A percentile compares a stretch with the other conserved stretches of the same genome.
Evolutionary conservation across 2,113 vertebrate species (phyloP).

Genomic region (Perca schrenkii): DNA sequence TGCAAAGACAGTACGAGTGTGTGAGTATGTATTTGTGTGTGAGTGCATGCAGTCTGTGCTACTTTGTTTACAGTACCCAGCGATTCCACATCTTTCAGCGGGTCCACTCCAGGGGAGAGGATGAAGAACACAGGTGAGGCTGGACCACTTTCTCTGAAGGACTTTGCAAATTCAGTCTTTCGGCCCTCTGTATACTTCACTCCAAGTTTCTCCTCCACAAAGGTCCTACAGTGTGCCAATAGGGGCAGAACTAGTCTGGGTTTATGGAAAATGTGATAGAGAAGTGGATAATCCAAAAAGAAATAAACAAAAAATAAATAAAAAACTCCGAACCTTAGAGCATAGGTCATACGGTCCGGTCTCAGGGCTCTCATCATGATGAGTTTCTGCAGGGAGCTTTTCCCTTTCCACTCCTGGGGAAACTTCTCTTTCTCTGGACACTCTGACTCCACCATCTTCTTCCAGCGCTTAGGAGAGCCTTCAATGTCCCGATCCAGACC

Average conservation of each 20-base stretch:
- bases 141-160: conserved; percentile 83
- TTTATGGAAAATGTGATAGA: background rate
- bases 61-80: conserved; percentile 67
- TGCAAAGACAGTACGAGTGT: background rate
- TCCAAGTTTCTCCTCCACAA: conserved; percentile 85
- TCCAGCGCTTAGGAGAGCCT: conserved; percentile 84
- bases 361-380: conserved; percentile 84
- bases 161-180: conserved; percentile 84
- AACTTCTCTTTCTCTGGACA: conserved; percentile 86
- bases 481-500: conserved; percentile 85
- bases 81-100: conserved; percentile 81
- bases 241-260: conserved; percentile 9
- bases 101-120: conserved; percentile 82
- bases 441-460: conserved; percentile 84
- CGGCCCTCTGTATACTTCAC: conserved; percentile 84
- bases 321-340: conserved; percentile 75
- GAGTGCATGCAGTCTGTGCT: background rate
- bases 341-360: conserved; percentile 79
- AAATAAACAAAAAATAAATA: background rate
- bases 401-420: conserved; percentile 84
- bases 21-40: background rate
- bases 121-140: conserved; percentile 82
- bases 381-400: conserved; percentile 85
- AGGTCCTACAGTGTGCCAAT: conserved; percentile 74
- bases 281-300: background rate